Conservation (phyloP, 2,113 vertebrate species). For the Muntiacus muntjak region DNA sequence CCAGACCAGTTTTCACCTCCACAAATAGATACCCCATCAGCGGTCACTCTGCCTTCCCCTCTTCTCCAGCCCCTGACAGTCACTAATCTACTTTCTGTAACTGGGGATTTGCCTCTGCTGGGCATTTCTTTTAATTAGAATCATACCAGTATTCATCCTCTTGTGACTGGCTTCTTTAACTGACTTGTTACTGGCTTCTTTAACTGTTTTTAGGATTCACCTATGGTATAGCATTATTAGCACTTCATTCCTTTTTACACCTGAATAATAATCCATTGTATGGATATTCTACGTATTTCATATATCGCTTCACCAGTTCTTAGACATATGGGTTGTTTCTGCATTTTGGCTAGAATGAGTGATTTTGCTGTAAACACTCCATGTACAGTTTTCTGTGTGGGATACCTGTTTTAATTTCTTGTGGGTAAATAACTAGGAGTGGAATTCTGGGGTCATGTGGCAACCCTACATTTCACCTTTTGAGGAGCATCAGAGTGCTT, state of each 20-base stretch:
- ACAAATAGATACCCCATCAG: background rate
- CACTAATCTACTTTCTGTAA: background rate
- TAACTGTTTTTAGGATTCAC: background rate
- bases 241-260: background rate
- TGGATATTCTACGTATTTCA: background rate
- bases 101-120: background rate
- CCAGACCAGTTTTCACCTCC: background rate
- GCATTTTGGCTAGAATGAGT: background rate
- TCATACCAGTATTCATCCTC: background rate
- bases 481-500: background rate
- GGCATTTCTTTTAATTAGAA: background rate
- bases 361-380: background rate
- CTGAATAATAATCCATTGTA: background rate
- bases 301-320: background rate
- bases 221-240: background rate
- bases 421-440: background rate
- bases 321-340: background rate
- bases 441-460: background rate
- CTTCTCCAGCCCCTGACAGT: background rate
- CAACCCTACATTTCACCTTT: background rate
- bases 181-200: background rate
- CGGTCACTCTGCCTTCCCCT: too few relatives aligned
- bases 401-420: background rate
- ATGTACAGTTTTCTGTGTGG: background rate
- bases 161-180: background rate